Evolutionary conservation across 2,888 invertebrate species (phyloP), one percentile per base, ranked within the genome.

Genomic region (Anthophora plumipes): DNA sequence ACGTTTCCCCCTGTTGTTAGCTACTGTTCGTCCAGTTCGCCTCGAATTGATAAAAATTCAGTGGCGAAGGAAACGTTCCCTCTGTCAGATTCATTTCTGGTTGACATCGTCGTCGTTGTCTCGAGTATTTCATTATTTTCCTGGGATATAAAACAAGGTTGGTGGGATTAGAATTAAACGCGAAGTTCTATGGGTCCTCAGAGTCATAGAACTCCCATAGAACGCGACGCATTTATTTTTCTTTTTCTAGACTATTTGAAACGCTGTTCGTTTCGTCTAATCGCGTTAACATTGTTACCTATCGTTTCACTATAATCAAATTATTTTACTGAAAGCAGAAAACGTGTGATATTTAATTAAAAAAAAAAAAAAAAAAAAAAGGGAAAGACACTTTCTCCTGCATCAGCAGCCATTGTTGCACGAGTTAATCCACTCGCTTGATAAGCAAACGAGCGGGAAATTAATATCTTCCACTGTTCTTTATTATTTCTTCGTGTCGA

Each of bases 111-210:
- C 37, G 20, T 20, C 8, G 37, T 43, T 20, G 20, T 22, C 9
- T 9, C 39, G 11, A 11, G 12, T 55, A 55, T 1, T 14, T 57
- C 12, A 6, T 72, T 20, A 31, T 48, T 63, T n/a, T 46, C n/a
- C 39, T 54, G 20, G 20, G 17, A 25, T 5, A 48, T 22, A 37
- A 5, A 6, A n/a, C n/a, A 54, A 79, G 66, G 70, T 78, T 54
- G 78, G 66, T 59, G 31, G 25, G n/a, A 54, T n/a, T 20, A 20
- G 11, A 20, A 14, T n/a, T n/a, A n/a, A 20, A 31, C n/a, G n/a
- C n/a, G n/a, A n/a, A n/a, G n/a, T n/a, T n/a, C n/a, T n/a, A n/a
- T n/a, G n/a, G n/a, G n/a, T n/a, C n/a, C n/a, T n/a, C n/a, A n/a
- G n/a, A n/a, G n/a, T n/a, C n/a, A n/a, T n/a, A n/a, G n/a, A n/a